A percentile compares a stretch with the other conserved stretches of the same genome.
phyloP scores from a whole-genome alignment of 2,797 vertebrate species.

The Neosilurus mollespiculum region DNA sequence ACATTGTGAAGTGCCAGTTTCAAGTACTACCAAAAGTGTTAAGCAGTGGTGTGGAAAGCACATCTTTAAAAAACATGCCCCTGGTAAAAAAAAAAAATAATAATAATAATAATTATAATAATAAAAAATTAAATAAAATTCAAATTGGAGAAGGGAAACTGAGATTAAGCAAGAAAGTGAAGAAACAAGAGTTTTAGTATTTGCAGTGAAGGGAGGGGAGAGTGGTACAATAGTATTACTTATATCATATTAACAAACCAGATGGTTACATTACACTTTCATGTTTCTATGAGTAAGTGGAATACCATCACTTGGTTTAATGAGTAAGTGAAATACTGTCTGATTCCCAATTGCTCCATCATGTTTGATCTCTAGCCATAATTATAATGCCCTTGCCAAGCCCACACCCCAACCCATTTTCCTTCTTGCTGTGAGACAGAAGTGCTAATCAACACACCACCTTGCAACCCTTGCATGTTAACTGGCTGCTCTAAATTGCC shows the following conservation, averaged over 20 bases:
- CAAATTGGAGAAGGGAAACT: conserved; percentile 10
- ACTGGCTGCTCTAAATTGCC: no score
- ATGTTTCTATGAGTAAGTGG: neutral
- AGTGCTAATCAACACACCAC: no score
- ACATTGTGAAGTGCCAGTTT: conserved; percentile 49
- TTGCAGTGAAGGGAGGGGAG: neutral
- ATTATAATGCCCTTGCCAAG: neutral
- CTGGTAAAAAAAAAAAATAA: no score
- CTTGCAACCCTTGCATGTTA: no score
- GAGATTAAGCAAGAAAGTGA: neutral
- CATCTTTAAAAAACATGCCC: neutral
- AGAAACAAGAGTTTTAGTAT: neutral
- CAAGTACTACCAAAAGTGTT: conserved; percentile 44
- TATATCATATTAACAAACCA: neutral
- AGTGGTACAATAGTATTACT: neutral
- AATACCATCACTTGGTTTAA: neutral
- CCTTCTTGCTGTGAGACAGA: no score
- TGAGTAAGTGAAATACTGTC: no score
- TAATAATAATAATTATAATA: no score
- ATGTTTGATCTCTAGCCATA: no score
- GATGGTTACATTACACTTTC: neutral
- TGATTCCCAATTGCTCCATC: neutral
- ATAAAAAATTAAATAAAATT: neutral
- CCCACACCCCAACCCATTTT: neutral
- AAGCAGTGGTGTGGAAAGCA: conserved; percentile 26